A percentile compares a stretch with the other conserved stretches of the same genome.
Conservation (phyloP, 1,140 invertebrate genomes). For the Drosophila punjabiensis region DNA sequence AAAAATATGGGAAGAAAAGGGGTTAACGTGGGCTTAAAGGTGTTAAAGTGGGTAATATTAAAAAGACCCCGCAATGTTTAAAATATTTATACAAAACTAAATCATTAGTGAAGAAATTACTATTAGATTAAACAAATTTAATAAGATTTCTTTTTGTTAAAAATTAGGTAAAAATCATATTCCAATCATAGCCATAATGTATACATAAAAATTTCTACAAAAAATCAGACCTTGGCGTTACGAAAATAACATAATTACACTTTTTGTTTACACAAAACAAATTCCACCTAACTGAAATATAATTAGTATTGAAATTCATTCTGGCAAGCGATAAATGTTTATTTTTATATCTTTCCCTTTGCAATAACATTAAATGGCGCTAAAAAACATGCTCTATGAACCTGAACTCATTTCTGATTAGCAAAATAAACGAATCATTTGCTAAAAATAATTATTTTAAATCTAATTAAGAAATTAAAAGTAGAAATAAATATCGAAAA, state of each 20-base stretch:
- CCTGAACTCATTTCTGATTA: neutral
- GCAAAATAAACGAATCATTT: neutral
- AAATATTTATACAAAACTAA: neutral
- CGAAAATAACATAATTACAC: constrained; percentile 35
- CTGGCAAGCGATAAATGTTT: constrained; percentile 16
- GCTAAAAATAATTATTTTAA: neutral
- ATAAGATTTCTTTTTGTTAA: neutral
- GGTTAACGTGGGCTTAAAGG: neutral
- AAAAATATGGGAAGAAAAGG: neutral
- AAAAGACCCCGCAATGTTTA: neutral
- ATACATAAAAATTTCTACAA: neutral
- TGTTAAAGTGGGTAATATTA: neutral
- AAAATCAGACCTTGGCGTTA: constrained; percentile 17
- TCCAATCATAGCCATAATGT: neutral
- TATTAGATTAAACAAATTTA: neutral
- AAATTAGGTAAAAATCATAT: neutral
- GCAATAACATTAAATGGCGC: constrained; percentile 19
- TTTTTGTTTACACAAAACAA: constrained; percentile 27
- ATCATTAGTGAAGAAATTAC: neutral
- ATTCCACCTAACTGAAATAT: constrained; percentile 29
- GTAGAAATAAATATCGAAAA: neutral
- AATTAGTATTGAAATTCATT: constrained; percentile 15
- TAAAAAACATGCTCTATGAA: constrained; percentile 9
- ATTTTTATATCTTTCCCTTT: constrained; percentile 14
- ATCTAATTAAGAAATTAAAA: no score